Evolutionary conservation across 2,888 invertebrate genomes (phyloP), one percentile per base, ranked within the genome.

Genomic region (Aphodius sticticus): DNA sequence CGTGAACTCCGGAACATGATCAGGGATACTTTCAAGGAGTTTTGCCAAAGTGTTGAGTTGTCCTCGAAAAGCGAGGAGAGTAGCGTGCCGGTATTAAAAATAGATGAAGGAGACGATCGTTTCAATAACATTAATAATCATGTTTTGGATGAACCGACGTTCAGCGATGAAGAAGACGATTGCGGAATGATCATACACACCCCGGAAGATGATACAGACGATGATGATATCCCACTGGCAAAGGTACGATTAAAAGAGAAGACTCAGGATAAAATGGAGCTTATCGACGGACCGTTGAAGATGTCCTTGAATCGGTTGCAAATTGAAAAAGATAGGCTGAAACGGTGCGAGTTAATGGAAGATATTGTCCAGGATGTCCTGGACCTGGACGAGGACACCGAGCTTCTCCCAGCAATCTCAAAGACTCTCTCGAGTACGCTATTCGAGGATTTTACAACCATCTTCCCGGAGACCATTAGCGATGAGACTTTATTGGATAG

Each of bases 11-110:
- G 96, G 81, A 92, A 93, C 81, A 94, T 97, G 89, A 95, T 99
- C 70, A 92, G 96, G 83, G 97, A 97, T 86, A 96, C 96, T 70
- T 99, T 99, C 87, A 94, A 95, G 85, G 98, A 98, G 89, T 98
- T 98, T 89, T 96, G 96, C 87, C 89, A 90, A 78, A 89, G 90
- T 79, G 84, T 89, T 72, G 93, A 93, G 84, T 87, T 89, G 86
- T 91, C 92, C 16, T 91, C 91, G 16, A 88, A 90, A 76, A 86
- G 83, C 7, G 85, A 85, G 14, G 85, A 85, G 77, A 83, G 83
- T 75, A 79, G 78, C 36, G 72, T 81, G 6, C 83, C 84, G 35
- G 80, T 81, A 6, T 81, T 81, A n/a, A 85, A 87, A 83, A 84
- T 84, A 78, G 86, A 87, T 15, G 86, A 85, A 6, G 84, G 83